Base-by-base conservation (phyloP, 2,888 invertebrate species). In the Thyatira batis region DNA sequence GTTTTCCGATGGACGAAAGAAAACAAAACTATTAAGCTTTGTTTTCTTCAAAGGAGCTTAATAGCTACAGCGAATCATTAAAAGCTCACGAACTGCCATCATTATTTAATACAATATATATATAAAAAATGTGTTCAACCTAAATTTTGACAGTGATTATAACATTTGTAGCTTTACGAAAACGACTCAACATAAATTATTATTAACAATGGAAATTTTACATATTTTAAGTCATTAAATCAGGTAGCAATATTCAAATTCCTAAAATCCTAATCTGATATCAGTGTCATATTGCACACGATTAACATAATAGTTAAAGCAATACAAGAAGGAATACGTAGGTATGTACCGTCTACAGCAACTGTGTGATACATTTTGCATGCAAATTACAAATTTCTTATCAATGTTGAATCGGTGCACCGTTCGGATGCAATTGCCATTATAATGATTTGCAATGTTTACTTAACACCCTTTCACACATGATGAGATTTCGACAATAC, bases 391-490 rank as follows among this genome's bases (percentile, higher is more conserved):
- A 73, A 79, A 79, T 84, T 84, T 80, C 84, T 87, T 87, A 88
- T 88, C 84, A 80, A 86, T 82, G 81, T 74, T 71, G 73, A 72
- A 88, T 87, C 87, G 74, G 69, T 69, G 64, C 76, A 71, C 70
- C 73, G 71, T 76, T 75, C 76, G 76, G 87, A 85, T 90, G 86
- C 87, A 85, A 87, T 89, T 87, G 85, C 82, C 82, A 89, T 90
- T 87, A 87, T 91, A 92, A 91, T 90, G 87, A 92, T 92, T 89
- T 89, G 89, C 92, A 92, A 92, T 92, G 92, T 92, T 92, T 92
- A 92, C 92, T 92, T 92, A 92, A 91, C 92, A 92, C 92, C 92
- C 92, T 92, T 92, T 92, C 87, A 89, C 89, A 89, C 88, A 87
- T 92, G 92, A 92, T 77, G 89, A 87, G 85, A 84, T 77, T 80